Evolutionary conservation across 2,113 vertebrate species (phyloP).

Genomic region (Paramormyrops kingsleyae): DNA sequence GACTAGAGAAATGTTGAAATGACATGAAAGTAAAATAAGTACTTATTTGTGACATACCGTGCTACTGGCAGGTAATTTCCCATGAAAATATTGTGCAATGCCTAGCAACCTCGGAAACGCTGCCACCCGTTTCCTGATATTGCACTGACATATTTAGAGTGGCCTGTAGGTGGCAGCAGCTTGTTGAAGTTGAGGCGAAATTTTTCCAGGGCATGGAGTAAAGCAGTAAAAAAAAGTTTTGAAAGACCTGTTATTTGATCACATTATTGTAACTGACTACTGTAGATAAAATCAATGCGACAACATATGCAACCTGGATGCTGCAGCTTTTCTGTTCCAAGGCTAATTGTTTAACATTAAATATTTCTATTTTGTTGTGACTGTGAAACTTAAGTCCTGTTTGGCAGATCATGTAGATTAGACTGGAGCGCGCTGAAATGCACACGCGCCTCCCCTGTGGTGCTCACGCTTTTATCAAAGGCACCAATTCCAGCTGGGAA

Average conservation of each 20-base stretch:
- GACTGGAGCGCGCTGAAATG: not conserved
- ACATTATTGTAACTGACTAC: not conserved
- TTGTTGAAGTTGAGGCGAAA: not conserved
- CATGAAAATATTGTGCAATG: not conserved
- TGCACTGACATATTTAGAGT: not conserved
- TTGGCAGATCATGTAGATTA: not conserved
- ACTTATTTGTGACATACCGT: not conserved
- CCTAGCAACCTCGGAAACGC: not conserved
- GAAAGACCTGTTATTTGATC: not conserved
- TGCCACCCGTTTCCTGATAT: not conserved
- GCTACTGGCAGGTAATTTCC: not conserved
- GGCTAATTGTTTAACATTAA: not conserved
- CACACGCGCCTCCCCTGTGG: not conserved
- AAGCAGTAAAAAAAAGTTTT: not conserved
- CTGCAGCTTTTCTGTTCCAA: not conserved
- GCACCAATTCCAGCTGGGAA: not conserved
- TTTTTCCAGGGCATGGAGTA: not conserved
- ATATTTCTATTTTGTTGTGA: not conserved
- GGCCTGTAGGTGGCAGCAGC: slow-evolving; percentile 15
- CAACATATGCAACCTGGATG: not conserved
- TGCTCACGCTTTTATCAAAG: not conserved
- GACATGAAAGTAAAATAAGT: not conserved
- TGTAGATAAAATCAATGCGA: not conserved
- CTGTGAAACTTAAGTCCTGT: not conserved
- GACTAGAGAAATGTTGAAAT: not conserved